A percentile compares a stretch with the other conserved stretches of the same genome.
Evolutionary conservation across 2,888 invertebrate genomes (phyloP).

Genomic region (Nysson spinosus): DNA sequence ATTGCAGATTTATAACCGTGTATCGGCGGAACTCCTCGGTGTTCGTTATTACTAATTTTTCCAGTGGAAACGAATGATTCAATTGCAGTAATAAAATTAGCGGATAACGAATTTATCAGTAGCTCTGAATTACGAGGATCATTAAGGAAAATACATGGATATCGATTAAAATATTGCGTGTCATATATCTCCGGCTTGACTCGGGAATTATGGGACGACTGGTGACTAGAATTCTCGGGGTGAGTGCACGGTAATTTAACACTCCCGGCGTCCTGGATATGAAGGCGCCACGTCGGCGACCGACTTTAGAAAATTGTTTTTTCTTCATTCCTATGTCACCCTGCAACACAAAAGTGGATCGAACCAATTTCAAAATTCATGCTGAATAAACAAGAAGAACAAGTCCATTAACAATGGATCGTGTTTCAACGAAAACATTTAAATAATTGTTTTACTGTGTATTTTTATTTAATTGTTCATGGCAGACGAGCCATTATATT

Average conservation of each 20-base stretch:
- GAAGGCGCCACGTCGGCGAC: not conserved
- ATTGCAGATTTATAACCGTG: too few species aligned
- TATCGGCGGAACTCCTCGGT: too few species aligned
- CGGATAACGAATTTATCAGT: constrained; percentile 3
- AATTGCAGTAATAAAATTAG: constrained; percentile 29
- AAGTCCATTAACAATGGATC: constrained; percentile 71
- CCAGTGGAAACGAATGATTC: constrained; percentile 1
- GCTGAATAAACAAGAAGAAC: constrained; percentile 64
- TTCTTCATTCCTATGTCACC: constrained; percentile 13
- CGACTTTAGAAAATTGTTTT: constrained; percentile 11
- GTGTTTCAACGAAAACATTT: too few species aligned
- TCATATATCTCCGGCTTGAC: constrained; percentile 29
- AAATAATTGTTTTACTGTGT: too few species aligned
- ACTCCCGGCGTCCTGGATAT: constrained; percentile 12
- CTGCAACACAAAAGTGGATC: constrained; percentile 8
- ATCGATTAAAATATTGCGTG: constrained; percentile 50
- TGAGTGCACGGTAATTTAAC: constrained; percentile 1
- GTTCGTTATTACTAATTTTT: too few species aligned
- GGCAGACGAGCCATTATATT: too few species aligned
- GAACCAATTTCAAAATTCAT: constrained; percentile 37
- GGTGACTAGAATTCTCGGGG: constrained; percentile 8
- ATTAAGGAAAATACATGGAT: constrained; percentile 32
- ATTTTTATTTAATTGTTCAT: too few species aligned
- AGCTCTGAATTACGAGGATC: constrained; percentile 30
- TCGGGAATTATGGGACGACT: constrained; percentile 23